phyloP scores from a whole-genome alignment of 2,113 vertebrate genomes.

The Enhydra lutris region DNA sequence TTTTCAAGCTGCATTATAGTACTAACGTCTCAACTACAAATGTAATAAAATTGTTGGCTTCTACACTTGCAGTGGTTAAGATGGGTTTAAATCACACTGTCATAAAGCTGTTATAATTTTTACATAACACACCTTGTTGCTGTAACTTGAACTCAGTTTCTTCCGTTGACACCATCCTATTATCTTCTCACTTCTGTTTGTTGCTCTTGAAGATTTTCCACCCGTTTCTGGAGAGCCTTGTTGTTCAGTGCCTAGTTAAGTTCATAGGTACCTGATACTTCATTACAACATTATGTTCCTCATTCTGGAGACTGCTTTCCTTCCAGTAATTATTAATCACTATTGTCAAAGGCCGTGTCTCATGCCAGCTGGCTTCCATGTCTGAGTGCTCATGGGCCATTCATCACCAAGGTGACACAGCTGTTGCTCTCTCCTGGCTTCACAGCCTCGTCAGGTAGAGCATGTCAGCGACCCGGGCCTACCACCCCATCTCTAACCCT shows the following conservation, averaged over 20 bases:
- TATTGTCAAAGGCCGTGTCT: neutral
- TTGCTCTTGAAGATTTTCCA: neutral
- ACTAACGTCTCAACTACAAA: neutral
- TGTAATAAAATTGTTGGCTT: neutral
- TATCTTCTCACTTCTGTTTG: rapidly evolving
- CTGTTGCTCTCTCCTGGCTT: neutral
- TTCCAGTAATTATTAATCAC: neutral
- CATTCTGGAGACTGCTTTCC: neutral
- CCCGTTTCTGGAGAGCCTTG: neutral
- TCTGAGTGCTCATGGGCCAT: neutral
- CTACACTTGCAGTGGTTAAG: too few relatives aligned
- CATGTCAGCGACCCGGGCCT: rapidly evolving
- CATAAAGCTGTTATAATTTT: neutral
- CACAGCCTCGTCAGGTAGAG: neutral
- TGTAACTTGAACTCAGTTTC: rapidly evolving
- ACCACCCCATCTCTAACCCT: neutral
- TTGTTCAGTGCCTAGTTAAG: neutral
- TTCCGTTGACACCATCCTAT: rapidly evolving
- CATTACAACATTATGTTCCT: neutral
- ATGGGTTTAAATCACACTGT: too few relatives aligned
- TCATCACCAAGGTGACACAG: neutral
- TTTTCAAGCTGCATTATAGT: rapidly evolving
- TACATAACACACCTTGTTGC: rapidly evolving
- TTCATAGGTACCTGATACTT: neutral
- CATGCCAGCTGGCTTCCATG: neutral